phyloP scores from a whole-genome alignment of 2,797 vertebrate genomes.

The Chromis chromis region DNA sequence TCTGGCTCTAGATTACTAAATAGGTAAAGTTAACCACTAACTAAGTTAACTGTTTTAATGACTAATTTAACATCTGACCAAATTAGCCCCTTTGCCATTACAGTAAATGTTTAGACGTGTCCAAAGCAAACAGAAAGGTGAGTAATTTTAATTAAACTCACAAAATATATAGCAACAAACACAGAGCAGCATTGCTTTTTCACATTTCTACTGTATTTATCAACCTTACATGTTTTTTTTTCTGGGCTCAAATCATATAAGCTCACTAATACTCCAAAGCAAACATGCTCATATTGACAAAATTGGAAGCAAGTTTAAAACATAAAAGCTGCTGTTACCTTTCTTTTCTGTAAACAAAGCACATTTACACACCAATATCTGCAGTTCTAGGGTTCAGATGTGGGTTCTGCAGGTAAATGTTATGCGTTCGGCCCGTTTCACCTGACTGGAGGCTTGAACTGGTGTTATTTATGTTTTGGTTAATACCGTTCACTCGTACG shows the following conservation, averaged over 20 bases:
- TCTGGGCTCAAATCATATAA: too few species aligned
- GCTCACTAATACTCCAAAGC: too few species aligned
- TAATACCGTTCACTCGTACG: not conserved
- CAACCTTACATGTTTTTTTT: too few species aligned
- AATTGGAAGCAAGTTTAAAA: too few species aligned
- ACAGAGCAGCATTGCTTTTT: not conserved
- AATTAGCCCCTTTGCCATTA: not conserved
- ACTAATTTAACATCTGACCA: not conserved
- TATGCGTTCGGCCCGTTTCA: not conserved
- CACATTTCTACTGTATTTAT: too few species aligned
- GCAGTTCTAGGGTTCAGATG: not conserved
- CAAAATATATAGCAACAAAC: not conserved
- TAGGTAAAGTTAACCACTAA: not conserved
- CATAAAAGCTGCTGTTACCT: too few species aligned
- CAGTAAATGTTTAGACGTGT: not conserved
- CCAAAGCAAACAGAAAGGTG: not conserved
- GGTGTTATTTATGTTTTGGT: too few species aligned
- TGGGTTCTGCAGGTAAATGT: not conserved
- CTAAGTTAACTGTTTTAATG: not conserved
- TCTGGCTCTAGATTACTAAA: not conserved
- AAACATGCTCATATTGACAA: too few species aligned
- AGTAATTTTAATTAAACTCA: not conserved
- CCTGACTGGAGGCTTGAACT: not conserved
- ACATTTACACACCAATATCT: too few species aligned
- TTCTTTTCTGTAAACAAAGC: too few species aligned